These are phyloP conservation scores for Zaprionus gabonicus DNA, from an alignment of 1,140 invertebrate genomes.

Conservation along the genomic window DNA sequence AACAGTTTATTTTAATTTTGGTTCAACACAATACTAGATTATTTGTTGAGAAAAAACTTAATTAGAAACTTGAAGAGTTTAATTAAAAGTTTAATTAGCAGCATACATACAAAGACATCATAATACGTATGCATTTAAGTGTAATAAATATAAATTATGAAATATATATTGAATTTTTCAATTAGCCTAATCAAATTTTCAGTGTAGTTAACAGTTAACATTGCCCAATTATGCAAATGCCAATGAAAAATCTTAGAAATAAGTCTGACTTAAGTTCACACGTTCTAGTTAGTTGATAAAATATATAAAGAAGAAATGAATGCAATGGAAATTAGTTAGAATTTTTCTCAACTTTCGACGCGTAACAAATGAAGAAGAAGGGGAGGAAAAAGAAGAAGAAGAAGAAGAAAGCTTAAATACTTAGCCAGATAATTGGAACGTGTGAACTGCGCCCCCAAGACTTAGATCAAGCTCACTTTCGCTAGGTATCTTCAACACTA, in stretches of 20 bases:
- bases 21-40: no score
- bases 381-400: conserved; percentile 13
- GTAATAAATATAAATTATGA: neutral
- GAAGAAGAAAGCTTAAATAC: conserved; percentile 33
- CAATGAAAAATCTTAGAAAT: neutral
- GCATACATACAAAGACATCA: neutral
- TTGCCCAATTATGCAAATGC: conserved; percentile 10
- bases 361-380: conserved; percentile 1
- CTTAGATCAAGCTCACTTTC: conserved; percentile 13
- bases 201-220: neutral
- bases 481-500: conserved; percentile 1
- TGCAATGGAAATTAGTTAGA: conserved; percentile 38
- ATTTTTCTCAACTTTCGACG: conserved; percentile 29
- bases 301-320: conserved; percentile 12
- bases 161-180: neutral
- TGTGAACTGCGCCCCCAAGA: conserved; percentile 18
- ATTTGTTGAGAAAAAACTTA: neutral
- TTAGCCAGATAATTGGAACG: conserved; percentile 37
- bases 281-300: conserved; percentile 31
- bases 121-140: neutral
- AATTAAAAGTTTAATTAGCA: no score
- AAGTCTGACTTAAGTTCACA: conserved; percentile 10
- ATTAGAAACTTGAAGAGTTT: neutral
- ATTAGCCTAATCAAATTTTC: neutral
- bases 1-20: no score